Percentiles rank a stretch among this genome's conserved stretches.
These are phyloP conservation scores for Gymnobelideus leadbeateri DNA, from an alignment of 2,113 vertebrate species.

Conservation along the genomic window DNA sequence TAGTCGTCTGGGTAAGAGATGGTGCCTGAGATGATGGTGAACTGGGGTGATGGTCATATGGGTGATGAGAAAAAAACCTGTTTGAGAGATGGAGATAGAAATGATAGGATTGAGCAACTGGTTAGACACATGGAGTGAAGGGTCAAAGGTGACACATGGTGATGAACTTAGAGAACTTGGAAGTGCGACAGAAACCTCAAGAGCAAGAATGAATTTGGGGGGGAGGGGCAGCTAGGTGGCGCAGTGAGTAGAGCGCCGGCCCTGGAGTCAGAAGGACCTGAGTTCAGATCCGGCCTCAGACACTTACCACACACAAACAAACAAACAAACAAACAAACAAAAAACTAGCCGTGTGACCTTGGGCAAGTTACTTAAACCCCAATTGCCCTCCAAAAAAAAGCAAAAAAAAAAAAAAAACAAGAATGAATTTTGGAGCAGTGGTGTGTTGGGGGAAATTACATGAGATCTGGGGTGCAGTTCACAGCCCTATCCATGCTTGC, in stretches of 20 bases:
- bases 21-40: not conserved
- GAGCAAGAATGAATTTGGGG: not conserved
- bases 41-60: not conserved
- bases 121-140: not conserved
- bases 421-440: not conserved
- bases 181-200: not conserved
- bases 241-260: too few relatives aligned
- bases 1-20: not conserved
- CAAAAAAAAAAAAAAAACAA: too few relatives aligned
- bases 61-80: not conserved
- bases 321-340: too few relatives aligned
- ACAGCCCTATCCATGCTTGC: not conserved
- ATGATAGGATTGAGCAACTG: not conserved
- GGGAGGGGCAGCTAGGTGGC: too few relatives aligned
- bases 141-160: not conserved
- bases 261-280: too few relatives aligned
- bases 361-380: too few relatives aligned
- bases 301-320: too few relatives aligned
- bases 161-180: not conserved
- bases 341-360: too few relatives aligned
- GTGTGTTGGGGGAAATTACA: not conserved
- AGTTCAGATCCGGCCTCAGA: too few relatives aligned
- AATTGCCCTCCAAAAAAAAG: too few relatives aligned
- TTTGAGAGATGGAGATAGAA: conserved; percentile 1
- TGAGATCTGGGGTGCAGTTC: not conserved